Base-by-base conservation (phyloP, 2,888 invertebrate species). In the Tipula confusa region DNA sequence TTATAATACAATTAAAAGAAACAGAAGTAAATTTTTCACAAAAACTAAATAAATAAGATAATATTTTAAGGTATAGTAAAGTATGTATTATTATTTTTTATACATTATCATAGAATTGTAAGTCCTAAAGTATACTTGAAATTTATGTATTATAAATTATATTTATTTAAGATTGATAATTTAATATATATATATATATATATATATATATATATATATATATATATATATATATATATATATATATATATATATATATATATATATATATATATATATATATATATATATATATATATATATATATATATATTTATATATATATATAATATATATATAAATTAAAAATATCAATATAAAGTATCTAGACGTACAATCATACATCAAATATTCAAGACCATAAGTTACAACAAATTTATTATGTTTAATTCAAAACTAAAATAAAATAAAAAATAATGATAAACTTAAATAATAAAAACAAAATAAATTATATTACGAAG, bases 311-410 rank as follows among this genome's bases (percentile, higher is more conserved):
- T n/a, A n/a, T 31, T 29, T 15, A 80, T 80, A 80, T 29, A 29
- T 80, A 29, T 80, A 29, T 80, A 29, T 80, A 80, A n/a, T n/a
- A n/a, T n/a, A n/a, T n/a, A n/a, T n/a, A n/a, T n/a, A n/a, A n/a
- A n/a, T n/a, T n/a, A n/a, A n/a, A n/a, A 29, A 15, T 80, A 80
- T 80, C 29, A 29, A 80, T 80, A 80, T 80, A 80, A 29, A 82
- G 82, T 82, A 82, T 33, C 82, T 82, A 82, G 33, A 82, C 82
- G 82, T 82, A 82, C 82, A 82, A 82, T 82, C 82, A 82, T 82
- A 82, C 82, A 82, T 33, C 82, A 82, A 82, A 82, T 82, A 82
- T 82, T 82, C 82, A 82, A 82, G 82, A 33, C 82, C 82, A 82
- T 64, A 64, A 82, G 31, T 82, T 82, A 82, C 82, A 82, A 82